Base-by-base conservation (phyloP, 2,888 invertebrate species). In the Dynastes maya region DNA sequence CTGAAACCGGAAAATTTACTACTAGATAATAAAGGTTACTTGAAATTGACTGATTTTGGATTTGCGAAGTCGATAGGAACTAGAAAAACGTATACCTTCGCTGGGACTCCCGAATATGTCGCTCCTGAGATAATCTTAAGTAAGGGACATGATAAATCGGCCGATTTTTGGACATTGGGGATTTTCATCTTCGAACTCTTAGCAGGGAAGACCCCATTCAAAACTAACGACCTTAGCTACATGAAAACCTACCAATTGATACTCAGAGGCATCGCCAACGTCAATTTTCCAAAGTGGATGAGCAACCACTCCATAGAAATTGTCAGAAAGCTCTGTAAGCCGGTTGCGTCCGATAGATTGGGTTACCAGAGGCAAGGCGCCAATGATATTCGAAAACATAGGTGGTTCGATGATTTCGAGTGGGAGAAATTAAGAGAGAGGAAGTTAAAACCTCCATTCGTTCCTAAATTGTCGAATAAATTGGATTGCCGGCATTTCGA, bases 201-300 rank as follows among this genome's bases (percentile, higher is more conserved):
- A 5, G 94, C 94, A 2, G 97, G 97, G 75, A 94, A 95, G 84
- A 96, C 97, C 22, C 97, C 97, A 0, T 97, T 97, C 89, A 83
- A 83, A 2, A 87, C 80, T 45, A 96, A 95, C 5, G 91, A 97
- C 37, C 91, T 94, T 16, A 97, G 96, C 89, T 97, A 98, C 86
- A 96, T 98, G 94, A 95, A 96, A 88, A 98, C 98, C 0, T 98
- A 97, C 89, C 97, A 96, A 83, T 93, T 96, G 83, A 98, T 98
- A 84, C 90, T 98, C 80, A 95, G 95, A 83, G 98, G 98, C 45
- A 95, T 98, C 74, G 98, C 98, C 86, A 93, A 94, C 63, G 93
- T 97, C 13, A 92, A 94, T 78, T 96, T 98, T 75, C 93, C 94
- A 51, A 92, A 93, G 77, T 61, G 51, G 32, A 94, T 97, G 80